Conservation (phyloP, 2,888 invertebrate genomes). For the Lysandra coridon region DNA sequence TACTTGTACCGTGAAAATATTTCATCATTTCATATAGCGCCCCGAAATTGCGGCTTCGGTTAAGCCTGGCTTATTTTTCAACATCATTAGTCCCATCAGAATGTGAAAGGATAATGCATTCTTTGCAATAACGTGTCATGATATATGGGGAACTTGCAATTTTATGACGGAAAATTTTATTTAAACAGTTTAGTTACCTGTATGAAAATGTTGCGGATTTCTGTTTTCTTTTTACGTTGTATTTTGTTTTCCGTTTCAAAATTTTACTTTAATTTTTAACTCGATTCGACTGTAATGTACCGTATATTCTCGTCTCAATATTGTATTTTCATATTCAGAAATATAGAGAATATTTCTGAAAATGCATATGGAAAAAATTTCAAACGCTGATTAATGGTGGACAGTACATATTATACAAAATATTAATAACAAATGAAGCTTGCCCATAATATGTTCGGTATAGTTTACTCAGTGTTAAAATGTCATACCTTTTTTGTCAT, state of each 20-base stretch:
- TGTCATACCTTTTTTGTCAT: no score
- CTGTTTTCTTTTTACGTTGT: neutral
- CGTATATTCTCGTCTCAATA: no score
- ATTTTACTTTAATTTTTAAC: no score
- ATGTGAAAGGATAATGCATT: constrained; percentile 42
- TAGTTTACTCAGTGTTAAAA: no score
- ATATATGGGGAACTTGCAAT: constrained; percentile 46
- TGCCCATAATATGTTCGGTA: no score
- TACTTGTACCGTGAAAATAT: constrained; percentile 20
- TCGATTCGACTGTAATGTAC: no score
- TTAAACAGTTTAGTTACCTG: constrained; percentile 26
- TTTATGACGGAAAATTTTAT: constrained; percentile 33
- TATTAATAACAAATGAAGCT: no score
- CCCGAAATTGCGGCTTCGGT: constrained; percentile 47
- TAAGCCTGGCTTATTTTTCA: constrained; percentile 61
- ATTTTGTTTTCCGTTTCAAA: neutral
- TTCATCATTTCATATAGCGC: constrained; percentile 39
- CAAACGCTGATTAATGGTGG: no score
- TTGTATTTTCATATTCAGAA: no score
- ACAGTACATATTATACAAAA: no score
- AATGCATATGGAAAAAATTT: no score
- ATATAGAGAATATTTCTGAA: no score
- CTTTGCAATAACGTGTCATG: constrained; percentile 45
- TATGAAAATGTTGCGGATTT: constrained; percentile 20
- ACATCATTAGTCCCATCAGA: constrained; percentile 58